A percentile compares a stretch with the other conserved stretches of the same genome.
phyloP scores from a whole-genome alignment of 1,140 invertebrate genomes.

The Drosophila athabasca region DNA sequence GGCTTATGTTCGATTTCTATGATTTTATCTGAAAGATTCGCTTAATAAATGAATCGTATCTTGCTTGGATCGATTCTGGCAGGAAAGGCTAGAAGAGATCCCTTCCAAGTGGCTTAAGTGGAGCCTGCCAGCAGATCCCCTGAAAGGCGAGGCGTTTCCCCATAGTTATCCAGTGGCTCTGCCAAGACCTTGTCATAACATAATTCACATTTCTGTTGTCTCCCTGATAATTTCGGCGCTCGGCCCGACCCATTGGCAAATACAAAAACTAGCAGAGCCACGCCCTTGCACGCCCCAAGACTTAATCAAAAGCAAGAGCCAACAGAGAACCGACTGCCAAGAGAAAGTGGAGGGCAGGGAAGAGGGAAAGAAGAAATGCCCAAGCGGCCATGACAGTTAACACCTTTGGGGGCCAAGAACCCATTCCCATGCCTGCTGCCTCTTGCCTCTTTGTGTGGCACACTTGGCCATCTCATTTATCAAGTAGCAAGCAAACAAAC shows the following conservation, averaged over 20 bases:
- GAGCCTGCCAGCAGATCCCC: too few relatives aligned
- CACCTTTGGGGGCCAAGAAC: constrained; percentile 35
- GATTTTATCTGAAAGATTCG: too few relatives aligned
- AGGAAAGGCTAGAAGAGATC: too few relatives aligned
- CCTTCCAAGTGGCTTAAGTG: too few relatives aligned
- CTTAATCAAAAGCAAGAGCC: constrained; percentile 60
- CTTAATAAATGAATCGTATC: too few relatives aligned
- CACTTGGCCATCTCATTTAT: constrained; percentile 66
- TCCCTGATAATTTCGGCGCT: neutral
- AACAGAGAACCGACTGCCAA: constrained; percentile 5
- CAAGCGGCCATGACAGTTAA: constrained; percentile 44
- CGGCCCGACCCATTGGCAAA: neutral
- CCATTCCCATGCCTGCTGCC: neutral
- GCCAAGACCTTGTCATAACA: neutral
- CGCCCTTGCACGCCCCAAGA: constrained; percentile 54
- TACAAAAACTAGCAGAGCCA: neutral
- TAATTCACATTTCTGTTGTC: constrained; percentile 5
- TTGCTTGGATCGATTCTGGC: too few relatives aligned
- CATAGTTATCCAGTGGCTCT: neutral
- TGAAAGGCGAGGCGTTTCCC: too few relatives aligned
- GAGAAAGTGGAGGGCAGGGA: neutral
- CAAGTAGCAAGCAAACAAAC: constrained; percentile 68
- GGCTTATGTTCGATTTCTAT: too few relatives aligned
- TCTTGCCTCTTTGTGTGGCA: neutral
- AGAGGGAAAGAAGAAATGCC: constrained; percentile 23